Evolutionary conservation across 2,797 vertebrate species (phyloP).

Genomic region (Catharus ustulatus): DNA sequence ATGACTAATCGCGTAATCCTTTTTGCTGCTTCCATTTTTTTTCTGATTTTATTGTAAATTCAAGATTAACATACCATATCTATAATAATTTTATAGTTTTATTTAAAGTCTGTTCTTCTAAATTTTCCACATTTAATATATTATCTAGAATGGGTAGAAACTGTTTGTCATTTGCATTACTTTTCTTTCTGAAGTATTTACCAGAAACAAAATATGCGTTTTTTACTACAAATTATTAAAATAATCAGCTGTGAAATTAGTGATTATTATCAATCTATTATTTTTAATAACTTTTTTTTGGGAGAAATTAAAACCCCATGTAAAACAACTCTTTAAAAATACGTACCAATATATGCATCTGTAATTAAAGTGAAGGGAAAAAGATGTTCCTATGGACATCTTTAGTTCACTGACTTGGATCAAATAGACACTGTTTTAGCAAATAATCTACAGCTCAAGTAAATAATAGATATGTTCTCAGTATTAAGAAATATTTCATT

Average conservation of each 20-base stretch:
- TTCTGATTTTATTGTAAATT: constrained; percentile 6
- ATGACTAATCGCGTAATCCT: background rate
- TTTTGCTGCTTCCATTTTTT: constrained; percentile 3
- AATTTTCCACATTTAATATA: background rate
- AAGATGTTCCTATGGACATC: background rate
- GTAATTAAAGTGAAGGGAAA: background rate
- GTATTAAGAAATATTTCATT: background rate
- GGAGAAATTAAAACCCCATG: background rate
- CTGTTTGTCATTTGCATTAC: background rate
- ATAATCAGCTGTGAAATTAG: background rate
- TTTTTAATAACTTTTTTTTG: background rate
- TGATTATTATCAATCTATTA: background rate
- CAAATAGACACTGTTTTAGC: background rate
- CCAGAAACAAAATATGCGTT: background rate
- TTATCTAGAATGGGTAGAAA: background rate
- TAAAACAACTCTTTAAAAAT: background rate
- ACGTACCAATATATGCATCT: background rate
- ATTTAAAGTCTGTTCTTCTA: background rate
- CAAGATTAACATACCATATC: background rate
- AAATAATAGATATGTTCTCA: background rate
- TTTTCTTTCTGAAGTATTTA: background rate
- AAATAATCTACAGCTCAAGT: background rate
- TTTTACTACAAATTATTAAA: constrained; percentile 6
- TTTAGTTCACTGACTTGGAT: background rate
- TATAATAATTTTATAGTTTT: background rate